Evolutionary conservation across 2,797 vertebrate genomes (phyloP).

Genomic region (Morelia viridis): DNA sequence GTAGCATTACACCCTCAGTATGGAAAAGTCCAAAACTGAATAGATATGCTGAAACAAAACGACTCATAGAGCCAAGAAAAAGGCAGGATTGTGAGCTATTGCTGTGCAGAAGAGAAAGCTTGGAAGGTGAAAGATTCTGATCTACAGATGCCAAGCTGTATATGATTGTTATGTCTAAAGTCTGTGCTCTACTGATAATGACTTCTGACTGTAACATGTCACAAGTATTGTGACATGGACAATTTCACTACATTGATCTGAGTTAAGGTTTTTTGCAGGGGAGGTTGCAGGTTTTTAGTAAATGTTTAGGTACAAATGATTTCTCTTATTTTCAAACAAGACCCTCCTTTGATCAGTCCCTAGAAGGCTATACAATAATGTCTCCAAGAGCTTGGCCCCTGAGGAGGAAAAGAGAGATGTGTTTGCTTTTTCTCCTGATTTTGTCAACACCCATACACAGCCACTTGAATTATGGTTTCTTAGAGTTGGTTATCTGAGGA

Average conservation of each 20-base stretch:
- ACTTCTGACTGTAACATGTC: background rate
- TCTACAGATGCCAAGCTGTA: background rate
- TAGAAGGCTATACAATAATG: background rate
- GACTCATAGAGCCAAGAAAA: background rate
- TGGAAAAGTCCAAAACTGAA: background rate
- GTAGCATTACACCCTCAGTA: background rate
- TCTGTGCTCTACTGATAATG: background rate
- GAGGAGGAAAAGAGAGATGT: background rate
- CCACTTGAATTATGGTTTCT: slow-evolving; percentile 4
- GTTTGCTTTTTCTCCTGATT: background rate
- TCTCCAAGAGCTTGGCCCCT: slow-evolving; percentile 19
- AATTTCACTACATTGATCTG: background rate
- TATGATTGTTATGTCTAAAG: background rate
- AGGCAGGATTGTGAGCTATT: background rate
- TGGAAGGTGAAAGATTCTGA: background rate
- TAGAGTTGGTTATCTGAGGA: slow-evolving; percentile 25
- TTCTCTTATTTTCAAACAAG: slow-evolving; percentile 30
- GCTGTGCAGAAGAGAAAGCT: background rate
- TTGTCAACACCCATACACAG: background rate
- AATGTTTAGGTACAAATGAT: slow-evolving; percentile 18
- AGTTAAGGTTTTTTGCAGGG: background rate
- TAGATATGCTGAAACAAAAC: background rate
- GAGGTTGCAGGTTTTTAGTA: background rate
- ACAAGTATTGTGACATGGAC: background rate
- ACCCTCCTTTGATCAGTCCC: slow-evolving; percentile 3